Conservation (phyloP, 64 coral and sea anemone species). For the Pachyseris speciosa region DNA sequence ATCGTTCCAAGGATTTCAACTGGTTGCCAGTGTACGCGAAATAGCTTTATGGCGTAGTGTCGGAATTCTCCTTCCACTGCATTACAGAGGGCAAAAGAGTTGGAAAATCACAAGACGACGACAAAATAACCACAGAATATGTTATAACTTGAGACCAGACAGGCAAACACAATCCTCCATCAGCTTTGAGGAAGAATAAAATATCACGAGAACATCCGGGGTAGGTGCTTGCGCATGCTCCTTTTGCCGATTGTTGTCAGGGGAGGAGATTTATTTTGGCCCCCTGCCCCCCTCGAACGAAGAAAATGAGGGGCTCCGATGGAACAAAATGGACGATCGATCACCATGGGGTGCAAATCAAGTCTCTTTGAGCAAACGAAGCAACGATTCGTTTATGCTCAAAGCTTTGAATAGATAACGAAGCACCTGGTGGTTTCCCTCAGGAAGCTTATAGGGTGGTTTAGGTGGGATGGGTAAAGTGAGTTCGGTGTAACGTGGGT, state of each 20-base stretch:
- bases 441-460: too few relatives aligned
- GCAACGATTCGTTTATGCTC: too few relatives aligned
- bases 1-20: background rate
- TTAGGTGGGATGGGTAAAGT: too few relatives aligned
- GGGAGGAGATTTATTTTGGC: background rate
- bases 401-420: too few relatives aligned
- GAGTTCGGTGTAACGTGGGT: too few relatives aligned
- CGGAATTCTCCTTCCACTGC: background rate
- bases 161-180: background rate
- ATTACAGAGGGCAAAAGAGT: background rate
- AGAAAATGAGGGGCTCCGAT: background rate
- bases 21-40: background rate
- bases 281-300: background rate
- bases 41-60: background rate
- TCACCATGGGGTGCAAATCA: too few relatives aligned
- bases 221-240: background rate
- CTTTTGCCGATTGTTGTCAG: background rate
- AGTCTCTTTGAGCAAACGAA: too few relatives aligned
- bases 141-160: background rate
- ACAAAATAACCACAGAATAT: background rate
- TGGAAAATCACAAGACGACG: background rate
- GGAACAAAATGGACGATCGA: too few relatives aligned
- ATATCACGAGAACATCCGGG: constrained; percentile 63
- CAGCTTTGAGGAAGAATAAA: background rate
- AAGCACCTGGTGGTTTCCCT: too few relatives aligned